A percentile compares a stretch with the other conserved stretches of the same genome.
Evolutionary conservation across 1,140 invertebrate species (phyloP).

Genomic region (Musca vetustissima): DNA sequence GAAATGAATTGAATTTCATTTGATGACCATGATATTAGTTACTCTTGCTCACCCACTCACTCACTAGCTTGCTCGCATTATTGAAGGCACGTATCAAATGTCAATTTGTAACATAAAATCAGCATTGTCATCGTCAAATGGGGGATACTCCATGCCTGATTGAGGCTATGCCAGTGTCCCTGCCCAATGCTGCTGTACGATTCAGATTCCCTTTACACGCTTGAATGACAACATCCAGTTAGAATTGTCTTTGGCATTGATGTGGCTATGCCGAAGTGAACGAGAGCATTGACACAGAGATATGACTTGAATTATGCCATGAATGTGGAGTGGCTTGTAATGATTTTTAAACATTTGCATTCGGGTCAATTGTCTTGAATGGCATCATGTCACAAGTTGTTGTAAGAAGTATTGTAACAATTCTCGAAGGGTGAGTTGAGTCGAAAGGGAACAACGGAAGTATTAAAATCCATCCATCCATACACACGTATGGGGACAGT

Average conservation of each 20-base stretch:
- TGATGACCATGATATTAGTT: too few species aligned
- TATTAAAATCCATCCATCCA: too few species aligned
- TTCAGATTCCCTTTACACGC: background rate
- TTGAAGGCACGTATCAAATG: conserved; percentile 16
- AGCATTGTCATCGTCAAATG: conserved; percentile 4
- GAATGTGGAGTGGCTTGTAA: conserved; percentile 11
- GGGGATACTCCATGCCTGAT: background rate
- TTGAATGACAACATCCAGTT: background rate
- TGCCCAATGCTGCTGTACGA: background rate
- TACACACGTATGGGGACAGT: too few species aligned
- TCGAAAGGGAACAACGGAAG: too few species aligned
- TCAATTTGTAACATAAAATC: conserved; percentile 16
- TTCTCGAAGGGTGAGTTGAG: too few species aligned
- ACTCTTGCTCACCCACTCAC: too few species aligned
- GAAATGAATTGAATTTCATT: too few species aligned
- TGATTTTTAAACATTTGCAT: conserved; percentile 23
- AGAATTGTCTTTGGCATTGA: background rate
- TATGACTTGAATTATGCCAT: background rate
- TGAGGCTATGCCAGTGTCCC: background rate
- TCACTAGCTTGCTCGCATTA: too few species aligned
- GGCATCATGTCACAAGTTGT: conserved; percentile 9
- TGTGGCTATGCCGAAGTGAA: background rate
- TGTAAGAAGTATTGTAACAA: conserved; percentile 2
- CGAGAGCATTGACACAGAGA: background rate
- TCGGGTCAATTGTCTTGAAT: conserved; percentile 21